Conservation (phyloP, 2,888 invertebrate genomes). For the Aporophyla nigra region DNA sequence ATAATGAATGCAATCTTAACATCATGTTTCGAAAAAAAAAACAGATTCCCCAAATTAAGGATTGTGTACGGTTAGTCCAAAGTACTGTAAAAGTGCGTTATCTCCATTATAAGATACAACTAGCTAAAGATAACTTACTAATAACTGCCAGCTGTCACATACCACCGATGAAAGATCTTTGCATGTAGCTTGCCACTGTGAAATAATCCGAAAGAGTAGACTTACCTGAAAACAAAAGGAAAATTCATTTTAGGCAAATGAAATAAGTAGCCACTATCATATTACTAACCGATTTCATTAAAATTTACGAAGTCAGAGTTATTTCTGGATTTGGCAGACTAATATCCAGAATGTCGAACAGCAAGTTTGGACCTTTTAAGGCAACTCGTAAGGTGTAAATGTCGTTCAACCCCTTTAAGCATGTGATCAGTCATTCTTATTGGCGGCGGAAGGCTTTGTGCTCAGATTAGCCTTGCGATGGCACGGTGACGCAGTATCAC, state of each 20-base stretch:
- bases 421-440: slow-evolving; percentile 77
- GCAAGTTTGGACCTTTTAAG: too few relatives aligned
- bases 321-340: background rate
- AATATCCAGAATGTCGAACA: background rate
- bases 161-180: background rate
- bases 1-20: background rate
- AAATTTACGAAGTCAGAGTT: background rate
- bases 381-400: slow-evolving; percentile 52
- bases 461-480: slow-evolving; percentile 68
- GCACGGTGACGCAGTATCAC: slow-evolving; percentile 18
- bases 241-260: background rate
- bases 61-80: background rate
- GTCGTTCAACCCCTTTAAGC: slow-evolving; percentile 70
- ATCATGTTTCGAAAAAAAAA: too few relatives aligned
- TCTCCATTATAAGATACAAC: background rate
- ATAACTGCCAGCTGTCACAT: background rate
- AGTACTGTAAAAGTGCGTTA: background rate
- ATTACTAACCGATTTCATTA: background rate
- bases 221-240: slow-evolving; percentile 35
- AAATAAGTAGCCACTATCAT: background rate
- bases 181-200: background rate
- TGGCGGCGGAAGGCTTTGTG: slow-evolving; percentile 67
- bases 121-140: background rate
- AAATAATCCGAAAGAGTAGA: background rate
- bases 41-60: background rate